phyloP scores from a whole-genome alignment of 2,113 vertebrate species.

The Prolemur simus region DNA sequence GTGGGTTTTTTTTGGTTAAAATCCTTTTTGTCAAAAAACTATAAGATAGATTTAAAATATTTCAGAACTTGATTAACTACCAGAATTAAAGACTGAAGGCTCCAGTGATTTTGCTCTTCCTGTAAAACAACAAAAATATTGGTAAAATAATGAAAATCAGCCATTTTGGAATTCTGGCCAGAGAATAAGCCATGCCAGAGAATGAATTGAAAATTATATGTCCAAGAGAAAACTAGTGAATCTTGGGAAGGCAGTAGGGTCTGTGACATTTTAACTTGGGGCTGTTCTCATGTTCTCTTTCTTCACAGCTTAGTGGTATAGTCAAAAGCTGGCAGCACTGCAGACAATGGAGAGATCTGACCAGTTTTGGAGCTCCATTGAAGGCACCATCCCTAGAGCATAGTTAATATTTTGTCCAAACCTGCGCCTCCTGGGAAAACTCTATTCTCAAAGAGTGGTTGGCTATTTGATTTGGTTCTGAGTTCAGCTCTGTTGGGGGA shows the following conservation, averaged over 20 bases:
- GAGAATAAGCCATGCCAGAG: not conserved
- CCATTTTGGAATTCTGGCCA: not conserved
- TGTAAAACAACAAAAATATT: not conserved
- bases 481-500: not conserved
- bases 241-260: not conserved
- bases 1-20: not conserved
- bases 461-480: slow-evolving; percentile 46
- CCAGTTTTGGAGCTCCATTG: not conserved
- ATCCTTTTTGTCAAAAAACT: not conserved
- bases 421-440: slow-evolving; percentile 53
- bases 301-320: not conserved
- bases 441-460: not conserved
- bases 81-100: not conserved
- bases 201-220: not conserved
- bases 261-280: not conserved
- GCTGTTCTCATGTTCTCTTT: not conserved
- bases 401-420: slow-evolving; percentile 45
- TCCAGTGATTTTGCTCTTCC: not conserved
- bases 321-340: not conserved
- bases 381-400: not conserved
- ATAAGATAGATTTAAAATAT: not conserved
- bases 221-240: not conserved
- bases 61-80: not conserved
- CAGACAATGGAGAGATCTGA: not conserved
- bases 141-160: not conserved